Percentiles rank a stretch among this genome's conserved stretches.
These are phyloP conservation scores for Arrhopalites spinosus DNA, from an alignment of 2,888 invertebrate species.

Conservation along the genomic window DNA sequence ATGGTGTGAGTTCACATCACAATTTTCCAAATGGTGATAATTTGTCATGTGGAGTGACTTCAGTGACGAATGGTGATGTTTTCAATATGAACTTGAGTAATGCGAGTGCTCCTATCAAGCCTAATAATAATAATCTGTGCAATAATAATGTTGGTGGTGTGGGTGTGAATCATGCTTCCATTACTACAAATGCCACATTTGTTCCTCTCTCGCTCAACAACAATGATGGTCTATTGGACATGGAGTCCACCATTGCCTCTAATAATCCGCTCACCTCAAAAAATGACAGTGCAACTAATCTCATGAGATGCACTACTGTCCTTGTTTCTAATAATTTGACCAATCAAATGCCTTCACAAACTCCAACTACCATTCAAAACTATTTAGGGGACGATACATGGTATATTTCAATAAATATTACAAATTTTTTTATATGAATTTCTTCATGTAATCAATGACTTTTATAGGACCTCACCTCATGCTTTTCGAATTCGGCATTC, in stretches of 20 bases:
- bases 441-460: too few relatives aligned
- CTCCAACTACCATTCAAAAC: constrained; percentile 11
- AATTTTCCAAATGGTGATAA: constrained; percentile 18
- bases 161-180: neutral
- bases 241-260: constrained; percentile 18
- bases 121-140: constrained; percentile 10
- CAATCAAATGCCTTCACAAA: constrained; percentile 25
- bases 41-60: neutral
- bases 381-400: constrained; percentile 24
- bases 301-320: constrained; percentile 24
- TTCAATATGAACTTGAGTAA: constrained; percentile 8
- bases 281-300: constrained; percentile 21
- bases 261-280: constrained; percentile 10
- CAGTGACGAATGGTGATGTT: constrained; percentile 23
- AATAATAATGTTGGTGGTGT: constrained; percentile 17
- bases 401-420: constrained; percentile 8
- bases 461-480: too few relatives aligned
- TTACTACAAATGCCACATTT: constrained; percentile 10
- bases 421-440: too few relatives aligned
- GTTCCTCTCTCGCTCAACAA: constrained; percentile 34
- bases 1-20: constrained; percentile 1
- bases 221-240: constrained; percentile 10
- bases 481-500: too few relatives aligned
- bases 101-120: neutral
- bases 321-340: neutral